A percentile compares a stretch with the other conserved stretches of the same genome.
These are phyloP conservation scores for Aphelinus certus DNA, from an alignment of 1,140 invertebrate genomes.

Conservation along the genomic window DNA sequence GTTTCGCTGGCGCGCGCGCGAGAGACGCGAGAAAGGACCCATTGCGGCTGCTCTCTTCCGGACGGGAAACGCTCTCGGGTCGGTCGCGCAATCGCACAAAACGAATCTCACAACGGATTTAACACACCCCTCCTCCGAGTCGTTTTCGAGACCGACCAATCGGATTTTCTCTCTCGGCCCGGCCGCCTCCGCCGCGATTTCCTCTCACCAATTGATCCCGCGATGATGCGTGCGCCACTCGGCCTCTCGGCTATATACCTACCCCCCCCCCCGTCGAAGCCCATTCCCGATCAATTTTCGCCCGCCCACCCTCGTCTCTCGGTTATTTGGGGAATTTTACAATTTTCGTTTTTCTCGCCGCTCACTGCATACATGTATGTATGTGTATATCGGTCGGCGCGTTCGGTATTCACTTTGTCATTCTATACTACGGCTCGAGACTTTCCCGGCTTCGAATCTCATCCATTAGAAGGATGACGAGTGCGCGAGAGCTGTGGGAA, in stretches of 20 bases:
- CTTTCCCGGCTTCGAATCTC: too few relatives aligned
- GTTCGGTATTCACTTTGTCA: too few relatives aligned
- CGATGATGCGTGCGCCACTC: slow-evolving; percentile 33
- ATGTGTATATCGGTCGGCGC: too few relatives aligned
- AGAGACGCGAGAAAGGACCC: neutral
- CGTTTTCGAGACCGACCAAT: neutral
- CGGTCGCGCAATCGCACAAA: slow-evolving; percentile 49
- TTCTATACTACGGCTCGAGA: too few relatives aligned
- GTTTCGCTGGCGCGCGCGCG: neutral
- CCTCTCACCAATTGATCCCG: slow-evolving; percentile 19
- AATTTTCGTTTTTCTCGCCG: too few relatives aligned
- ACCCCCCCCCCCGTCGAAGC: slow-evolving; percentile 44
- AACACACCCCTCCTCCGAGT: slow-evolving; percentile 54
- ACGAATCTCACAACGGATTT: slow-evolving; percentile 67
- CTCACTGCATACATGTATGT: too few relatives aligned
- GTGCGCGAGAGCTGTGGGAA: too few relatives aligned
- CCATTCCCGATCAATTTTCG: slow-evolving; percentile 31
- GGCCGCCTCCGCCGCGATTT: neutral
- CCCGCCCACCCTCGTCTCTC: too few relatives aligned
- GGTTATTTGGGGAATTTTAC: too few relatives aligned
- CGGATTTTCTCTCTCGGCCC: slow-evolving; percentile 31
- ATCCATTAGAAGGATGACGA: too few relatives aligned
- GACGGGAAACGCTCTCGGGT: slow-evolving; percentile 57
- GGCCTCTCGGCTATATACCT: neutral
- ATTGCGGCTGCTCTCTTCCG: slow-evolving; percentile 46